Evolutionary conservation across 2,797 vertebrate species (phyloP), one percentile per base, ranked within the genome.

Genomic region (Parauchenoglanis ngamensis): DNA sequence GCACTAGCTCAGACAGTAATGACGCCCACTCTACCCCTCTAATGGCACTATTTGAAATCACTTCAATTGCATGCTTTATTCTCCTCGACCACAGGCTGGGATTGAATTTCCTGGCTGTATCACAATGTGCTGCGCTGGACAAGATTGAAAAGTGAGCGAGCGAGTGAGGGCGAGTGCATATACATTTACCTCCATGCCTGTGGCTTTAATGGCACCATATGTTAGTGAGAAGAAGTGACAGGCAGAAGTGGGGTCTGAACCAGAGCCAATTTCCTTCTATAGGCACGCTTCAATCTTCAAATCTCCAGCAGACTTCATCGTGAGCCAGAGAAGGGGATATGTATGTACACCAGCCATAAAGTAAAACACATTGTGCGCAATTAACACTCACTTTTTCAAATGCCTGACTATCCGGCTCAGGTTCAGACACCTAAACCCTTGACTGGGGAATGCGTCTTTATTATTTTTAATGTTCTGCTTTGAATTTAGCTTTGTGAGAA

Each of bases 161-260:
- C 31, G 67, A 56, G 44, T 79, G 89, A 85, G 84, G 88, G 91
- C 89, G 93, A 94, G 93, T 94, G 92, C 94, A 93, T 94, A 95
- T 94, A 94, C 94, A 94, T 96, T 95, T 95, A 94, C 93, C 94
- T 94, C 94, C 90, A 85, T 90, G 95, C 95, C 94, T 94, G 92
- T 92, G 93, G 93, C 91, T 94, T 68, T 96, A 95, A 96, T 95
- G 92, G 94, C 94, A 93, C 94, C 93, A 95, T 96, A 95, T 95
- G 95, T 95, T 94, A 93, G 94, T 94, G 94, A 95, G 93, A 91
- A 94, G 94, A 96, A 94, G 94, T 94, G 95, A 95, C 95, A 95
- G 93, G 94, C 93, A 94, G 93, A 96, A 96, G 94, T 96, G 94
- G 93, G 93, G 94, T 92, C 93, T 96, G 95, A 95, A 94, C 92